Evolutionary conservation across 2,888 invertebrate genomes (phyloP), one percentile per base, ranked within the genome.

Genomic region (Salticus scenicus): DNA sequence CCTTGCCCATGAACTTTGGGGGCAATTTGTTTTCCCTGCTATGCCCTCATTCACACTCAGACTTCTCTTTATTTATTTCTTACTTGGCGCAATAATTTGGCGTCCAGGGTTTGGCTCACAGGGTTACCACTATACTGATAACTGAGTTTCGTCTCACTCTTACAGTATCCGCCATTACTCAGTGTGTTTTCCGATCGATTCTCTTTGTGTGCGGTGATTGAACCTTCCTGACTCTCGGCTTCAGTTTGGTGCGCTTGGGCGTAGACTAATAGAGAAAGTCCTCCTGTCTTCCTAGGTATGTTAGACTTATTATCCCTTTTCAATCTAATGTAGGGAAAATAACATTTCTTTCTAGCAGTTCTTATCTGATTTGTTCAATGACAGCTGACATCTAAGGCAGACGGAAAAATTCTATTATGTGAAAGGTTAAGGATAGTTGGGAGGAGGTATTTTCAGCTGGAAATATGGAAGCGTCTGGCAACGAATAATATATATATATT

Each of bases 151-250:
- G 17, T 14, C 28, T 20, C 41, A 27, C 70, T 70, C 69, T 70
- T 70, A 27, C 42, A 28, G 24, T 17, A 33, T 1, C n/a, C 70
- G 70, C 42, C 70, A 70, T 70, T 70, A 42, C 70, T 17, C 17
- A 37, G 28, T 42, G 12, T n/a, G n/a, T n/a, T n/a, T n/a, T n/a
- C 0, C 70, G 42, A 70, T 70, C 70, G 70, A 70, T 70, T 42
- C 37, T 33, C 42, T 70, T 70, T 70, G 70, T 70, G 28, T 70
- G 42, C 42, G 28, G 70, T 70, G 70, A 70, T 28, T 70, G 70
- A 41, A 27, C 70, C 28, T 70, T 70, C n/a, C 42, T 24, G 20
- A 28, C 31, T 41, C 27, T 24, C 41, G 12, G 1, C 24, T 37
- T 31, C 37, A n/a, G 12, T 14, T n/a, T 24, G 14, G 67, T n/a